phyloP scores from a whole-genome alignment of 2,888 invertebrate genomes.

The Drosophila kanekoi region DNA sequence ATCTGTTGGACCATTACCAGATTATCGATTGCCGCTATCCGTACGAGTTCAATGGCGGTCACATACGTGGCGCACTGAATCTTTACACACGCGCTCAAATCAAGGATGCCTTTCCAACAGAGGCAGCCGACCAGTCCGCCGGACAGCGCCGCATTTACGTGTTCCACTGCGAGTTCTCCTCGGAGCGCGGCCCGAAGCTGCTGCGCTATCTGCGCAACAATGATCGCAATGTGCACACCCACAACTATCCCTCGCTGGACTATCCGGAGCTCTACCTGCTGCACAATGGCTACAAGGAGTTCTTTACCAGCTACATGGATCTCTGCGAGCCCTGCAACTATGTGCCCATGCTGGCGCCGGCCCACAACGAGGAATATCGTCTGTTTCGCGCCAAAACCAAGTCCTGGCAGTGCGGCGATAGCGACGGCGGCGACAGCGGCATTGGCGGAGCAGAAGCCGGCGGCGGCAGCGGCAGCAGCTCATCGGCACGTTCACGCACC shows the following conservation, averaged over 20 bases:
- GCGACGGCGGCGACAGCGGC: slow-evolving; percentile 84
- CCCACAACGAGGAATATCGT: slow-evolving; percentile 89
- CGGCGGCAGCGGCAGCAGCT: slow-evolving; percentile 3
- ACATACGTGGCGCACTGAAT: slow-evolving; percentile 93
- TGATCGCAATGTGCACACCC: slow-evolving; percentile 92
- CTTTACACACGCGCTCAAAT: slow-evolving; percentile 92
- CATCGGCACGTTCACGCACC: slow-evolving; percentile 61
- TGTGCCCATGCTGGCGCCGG: slow-evolving; percentile 94
- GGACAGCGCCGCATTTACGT: slow-evolving; percentile 90
- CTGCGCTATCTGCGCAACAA: slow-evolving; percentile 92
- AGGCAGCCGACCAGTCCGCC: slow-evolving; percentile 42
- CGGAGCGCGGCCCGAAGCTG: slow-evolving; percentile 96
- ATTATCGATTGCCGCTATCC: slow-evolving; percentile 98
- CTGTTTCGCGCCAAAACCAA: slow-evolving; percentile 92
- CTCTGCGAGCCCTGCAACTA: slow-evolving; percentile 91
- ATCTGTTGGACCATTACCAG: slow-evolving; percentile 88
- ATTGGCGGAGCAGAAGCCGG: slow-evolving; percentile 56
- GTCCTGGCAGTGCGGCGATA: slow-evolving; percentile 87
- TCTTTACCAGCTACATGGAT: slow-evolving; percentile 89
- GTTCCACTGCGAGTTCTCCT: slow-evolving; percentile 99
- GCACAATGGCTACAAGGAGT: slow-evolving; percentile 95
- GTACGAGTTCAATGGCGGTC: slow-evolving; percentile 96
- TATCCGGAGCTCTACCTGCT: slow-evolving; percentile 98
- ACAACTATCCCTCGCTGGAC: slow-evolving; percentile 92
- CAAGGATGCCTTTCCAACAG: slow-evolving; percentile 86